Percentiles rank a stretch among this genome's conserved stretches.
phyloP scores from a whole-genome alignment of 2,888 invertebrate species.

The Epicampocera succincta region DNA sequence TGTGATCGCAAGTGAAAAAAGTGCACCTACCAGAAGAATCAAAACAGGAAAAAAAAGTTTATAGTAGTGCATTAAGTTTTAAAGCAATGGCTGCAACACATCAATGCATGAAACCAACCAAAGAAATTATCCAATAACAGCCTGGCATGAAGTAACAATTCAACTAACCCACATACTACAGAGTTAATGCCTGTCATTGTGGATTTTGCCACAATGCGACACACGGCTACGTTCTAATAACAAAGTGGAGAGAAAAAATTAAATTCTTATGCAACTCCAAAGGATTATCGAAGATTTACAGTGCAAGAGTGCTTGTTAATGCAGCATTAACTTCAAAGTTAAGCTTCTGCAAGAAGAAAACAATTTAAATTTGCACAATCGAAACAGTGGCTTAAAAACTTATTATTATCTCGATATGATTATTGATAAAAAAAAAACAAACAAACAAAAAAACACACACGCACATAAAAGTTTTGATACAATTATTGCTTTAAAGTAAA shows the following conservation, averaged over 20 bases:
- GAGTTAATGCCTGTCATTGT: slow-evolving; percentile 71
- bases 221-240: neutral
- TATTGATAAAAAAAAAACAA: too few species aligned
- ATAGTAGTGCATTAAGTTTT: slow-evolving; percentile 12
- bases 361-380: neutral
- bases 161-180: slow-evolving; percentile 38
- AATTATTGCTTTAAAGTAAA: too few species aligned
- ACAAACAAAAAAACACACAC: too few species aligned
- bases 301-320: slow-evolving; percentile 54
- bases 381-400: neutral
- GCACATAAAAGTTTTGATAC: too few species aligned
- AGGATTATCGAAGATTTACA: slow-evolving; percentile 62
- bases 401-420: too few species aligned
- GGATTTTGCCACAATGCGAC: slow-evolving; percentile 58
- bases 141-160: slow-evolving; percentile 22
- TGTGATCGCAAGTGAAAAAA: slow-evolving; percentile 26
- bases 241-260: slow-evolving; percentile 47
- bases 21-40: neutral
- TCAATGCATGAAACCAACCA: slow-evolving; percentile 53
- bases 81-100: slow-evolving; percentile 38
- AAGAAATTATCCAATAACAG: slow-evolving; percentile 17
- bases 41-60: slow-evolving; percentile 13
- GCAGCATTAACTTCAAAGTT: slow-evolving; percentile 13
- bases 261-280: slow-evolving; percentile 66
- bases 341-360: neutral